Percentiles rank a stretch among this genome's conserved stretches.
phyloP scores from a whole-genome alignment of 2,113 vertebrate genomes.

The Glaucomys volans region DNA sequence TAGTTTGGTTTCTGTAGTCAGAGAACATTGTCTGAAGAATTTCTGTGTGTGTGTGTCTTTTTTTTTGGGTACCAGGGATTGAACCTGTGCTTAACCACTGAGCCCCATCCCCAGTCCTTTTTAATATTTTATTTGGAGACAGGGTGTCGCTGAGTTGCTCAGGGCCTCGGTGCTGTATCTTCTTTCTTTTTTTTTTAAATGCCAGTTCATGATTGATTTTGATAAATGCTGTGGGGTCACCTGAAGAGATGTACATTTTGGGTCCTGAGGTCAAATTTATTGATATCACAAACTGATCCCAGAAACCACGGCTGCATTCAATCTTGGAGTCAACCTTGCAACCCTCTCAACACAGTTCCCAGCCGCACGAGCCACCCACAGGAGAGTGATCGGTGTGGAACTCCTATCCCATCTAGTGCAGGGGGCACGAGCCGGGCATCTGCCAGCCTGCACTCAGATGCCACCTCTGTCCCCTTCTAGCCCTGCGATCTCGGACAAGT shows the following conservation, averaged over 20 bases:
- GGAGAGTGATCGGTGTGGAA: not conserved
- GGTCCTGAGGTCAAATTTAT: constrained; percentile 14
- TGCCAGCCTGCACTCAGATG: not conserved
- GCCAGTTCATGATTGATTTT: not conserved
- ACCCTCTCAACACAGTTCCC: not conserved
- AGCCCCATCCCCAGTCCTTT: too few relatives aligned
- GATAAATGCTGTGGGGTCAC: not conserved
- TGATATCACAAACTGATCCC: not conserved
- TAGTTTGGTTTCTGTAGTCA: not conserved
- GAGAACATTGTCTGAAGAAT: not conserved
- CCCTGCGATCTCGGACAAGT: not conserved
- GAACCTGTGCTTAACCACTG: too few relatives aligned
- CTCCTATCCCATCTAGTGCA: not conserved
- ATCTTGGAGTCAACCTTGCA: not conserved
- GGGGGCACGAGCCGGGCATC: not conserved
- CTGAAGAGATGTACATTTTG: not conserved
- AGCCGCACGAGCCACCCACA: not conserved
- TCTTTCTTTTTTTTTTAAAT: too few relatives aligned
- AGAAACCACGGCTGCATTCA: not conserved
- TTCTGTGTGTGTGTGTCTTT: not conserved
- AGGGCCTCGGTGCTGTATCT: too few relatives aligned
- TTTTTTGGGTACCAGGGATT: not conserved
- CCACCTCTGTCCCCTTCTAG: not conserved
- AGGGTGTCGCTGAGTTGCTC: too few relatives aligned
- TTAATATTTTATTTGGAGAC: too few relatives aligned